Percentiles rank a stretch among this genome's conserved stretches.
Conservation (phyloP, 2,797 vertebrate species). For the Crenichthys baileyi region DNA sequence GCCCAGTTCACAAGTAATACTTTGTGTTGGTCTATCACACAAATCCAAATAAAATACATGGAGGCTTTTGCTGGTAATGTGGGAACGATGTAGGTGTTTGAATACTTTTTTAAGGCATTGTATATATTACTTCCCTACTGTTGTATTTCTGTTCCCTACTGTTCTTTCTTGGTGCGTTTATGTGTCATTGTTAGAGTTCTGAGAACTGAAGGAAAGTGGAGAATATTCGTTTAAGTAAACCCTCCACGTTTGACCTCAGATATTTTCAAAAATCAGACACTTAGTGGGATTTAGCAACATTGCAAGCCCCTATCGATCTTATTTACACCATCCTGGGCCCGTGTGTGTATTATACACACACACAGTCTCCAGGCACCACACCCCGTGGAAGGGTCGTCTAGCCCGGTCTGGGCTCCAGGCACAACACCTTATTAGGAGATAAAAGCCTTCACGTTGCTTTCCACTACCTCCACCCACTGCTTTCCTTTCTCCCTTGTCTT, state of each 20-base stretch:
- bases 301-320: constrained; percentile 9
- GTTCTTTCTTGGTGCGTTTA: not conserved
- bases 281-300: not conserved
- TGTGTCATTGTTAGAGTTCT: too few species aligned
- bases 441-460: constrained; percentile 60
- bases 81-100: not conserved
- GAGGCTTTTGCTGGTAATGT: not conserved
- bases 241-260: not conserved
- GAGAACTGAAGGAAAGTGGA: not conserved
- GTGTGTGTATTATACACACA: constrained; percentile 65
- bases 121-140: not conserved
- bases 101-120: not conserved
- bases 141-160: not conserved
- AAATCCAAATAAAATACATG: not conserved
- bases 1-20: too few species aligned
- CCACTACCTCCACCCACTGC: constrained; percentile 30
- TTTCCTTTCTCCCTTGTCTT: constrained; percentile 27
- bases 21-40: too few species aligned
- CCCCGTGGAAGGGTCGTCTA: constrained; percentile 70
- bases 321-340: constrained; percentile 19
- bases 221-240: not conserved
- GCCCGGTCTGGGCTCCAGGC: constrained; percentile 65
- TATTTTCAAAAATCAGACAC: not conserved
- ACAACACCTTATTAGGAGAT: constrained; percentile 81
- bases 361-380: constrained; percentile 75